These are phyloP conservation scores for Centropus bengalensis DNA, from an alignment of 2,113 vertebrate species.

Conservation along the genomic window DNA sequence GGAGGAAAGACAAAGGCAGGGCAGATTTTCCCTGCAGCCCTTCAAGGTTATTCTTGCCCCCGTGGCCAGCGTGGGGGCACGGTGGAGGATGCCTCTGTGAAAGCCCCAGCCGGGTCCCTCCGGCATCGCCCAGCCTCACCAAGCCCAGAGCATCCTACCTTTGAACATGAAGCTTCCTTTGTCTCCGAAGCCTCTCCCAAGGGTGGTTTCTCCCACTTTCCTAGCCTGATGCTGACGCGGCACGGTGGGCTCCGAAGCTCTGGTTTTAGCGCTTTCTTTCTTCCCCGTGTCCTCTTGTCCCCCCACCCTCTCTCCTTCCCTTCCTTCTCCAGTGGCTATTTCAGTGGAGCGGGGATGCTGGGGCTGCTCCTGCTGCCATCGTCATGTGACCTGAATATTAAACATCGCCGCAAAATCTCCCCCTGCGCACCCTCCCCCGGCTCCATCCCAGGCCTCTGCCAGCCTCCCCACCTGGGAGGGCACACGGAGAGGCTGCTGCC, in stretches of 20 bases:
- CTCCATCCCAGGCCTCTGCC: not conserved
- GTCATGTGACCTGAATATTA: constrained; percentile 80
- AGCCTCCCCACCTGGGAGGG: not conserved
- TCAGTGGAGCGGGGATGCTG: constrained; percentile 69
- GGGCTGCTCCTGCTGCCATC: constrained; percentile 71
- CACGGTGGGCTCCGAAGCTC: not conserved
- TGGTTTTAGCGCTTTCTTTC: constrained; percentile 3
- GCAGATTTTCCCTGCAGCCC: not conserved
- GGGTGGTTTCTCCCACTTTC: constrained; percentile 34
- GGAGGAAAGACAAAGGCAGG: not conserved
- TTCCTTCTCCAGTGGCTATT: constrained; percentile 63
- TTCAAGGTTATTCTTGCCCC: not conserved
- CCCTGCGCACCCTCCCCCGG: constrained; percentile 38
- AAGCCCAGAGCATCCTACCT: constrained; percentile 74
- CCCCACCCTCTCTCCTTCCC: not conserved
- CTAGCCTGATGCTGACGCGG: not conserved
- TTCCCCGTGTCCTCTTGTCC: constrained; percentile 25
- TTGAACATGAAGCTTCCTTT: constrained; percentile 85
- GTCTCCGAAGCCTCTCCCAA: constrained; percentile 73
- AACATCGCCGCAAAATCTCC: constrained; percentile 68
- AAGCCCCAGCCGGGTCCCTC: constrained; percentile 1
- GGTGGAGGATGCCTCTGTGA: not conserved
- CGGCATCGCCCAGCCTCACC: not conserved
- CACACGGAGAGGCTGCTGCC: not conserved
- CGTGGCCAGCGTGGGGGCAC: not conserved